Base-by-base conservation (phyloP, 2,888 invertebrate genomes). In the Ctena decussata region DNA sequence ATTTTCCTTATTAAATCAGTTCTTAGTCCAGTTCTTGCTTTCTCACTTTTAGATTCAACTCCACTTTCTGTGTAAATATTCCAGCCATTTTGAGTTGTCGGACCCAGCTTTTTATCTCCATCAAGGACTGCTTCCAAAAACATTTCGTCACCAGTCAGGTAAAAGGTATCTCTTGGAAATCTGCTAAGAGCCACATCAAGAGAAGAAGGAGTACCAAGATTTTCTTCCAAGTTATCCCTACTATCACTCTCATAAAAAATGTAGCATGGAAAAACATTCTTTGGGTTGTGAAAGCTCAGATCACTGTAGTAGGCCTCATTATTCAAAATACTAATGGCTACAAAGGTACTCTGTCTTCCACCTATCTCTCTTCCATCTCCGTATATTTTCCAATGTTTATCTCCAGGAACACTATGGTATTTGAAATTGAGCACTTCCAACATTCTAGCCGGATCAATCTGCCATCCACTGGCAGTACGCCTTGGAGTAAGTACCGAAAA, bases 111-210 rank as follows among this genome's bases (percentile, higher is more conserved):
- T 1, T 44, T n/a, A 0, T 6, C 39, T 15, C 18, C 39, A 72
- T 72, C 72, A 15, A 72, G 27, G 6, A 72, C n/a, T 2, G 72
- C 41, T 30, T 72, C 72, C 27, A 72, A 46, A 44, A 72, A 72
- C 72, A 72, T 72, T 24, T 72, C 72, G 44, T 72, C 44, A 15
- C 72, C 72, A n/a, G 41, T 30, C 41, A 72, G 24, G 39, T 35
- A 72, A 24, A 72, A 72, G 8, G 5, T 3, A 65, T 65, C 35
- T 30, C 3, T 1, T 8, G 8, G 3, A 15, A 65, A 18, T 35
- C 5, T 1, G 12, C 57, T 27, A 27, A 57, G 27, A 27, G 11
- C 30, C 57, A 27, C 1, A 15, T 57, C 30, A 21, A 27, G 27
- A 12, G 6, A 1, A 15, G 6, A 27, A 11, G 57, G 57, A 57